Percentiles rank a stretch among this genome's conserved stretches.
These are phyloP conservation scores for Bos taurus DNA, from an alignment of 2,113 vertebrate species.

Conservation along the genomic window ARS-UCD2.0 NC_082638.1:218001-218500, in stretches of 20 bases:
- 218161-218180: background rate
- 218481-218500: constrained; percentile 24
- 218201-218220: constrained; percentile 1
- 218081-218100: constrained; percentile 69
- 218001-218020: constrained; percentile 35
- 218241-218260: constrained; percentile 62
- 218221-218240: constrained; percentile 45
- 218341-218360: constrained; percentile 74
- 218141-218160: background rate
- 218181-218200: constrained; percentile 49
- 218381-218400: constrained; percentile 71
- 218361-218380: constrained; percentile 76
- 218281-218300: background rate
- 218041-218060: background rate
- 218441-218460: constrained; percentile 26
- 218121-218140: accelerated
- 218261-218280: constrained; percentile 1
- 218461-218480: constrained; percentile 60
- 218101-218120: accelerated
- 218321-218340: constrained; percentile 54
- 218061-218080: constrained; percentile 13
- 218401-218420: constrained; percentile 62
- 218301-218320: background rate
- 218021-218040: background rate
- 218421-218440: constrained; percentile 55